Evolutionary conservation across 2,797 vertebrate species (phyloP), one percentile per base, ranked within the genome.

Genomic region (Siniperca obscura): DNA sequence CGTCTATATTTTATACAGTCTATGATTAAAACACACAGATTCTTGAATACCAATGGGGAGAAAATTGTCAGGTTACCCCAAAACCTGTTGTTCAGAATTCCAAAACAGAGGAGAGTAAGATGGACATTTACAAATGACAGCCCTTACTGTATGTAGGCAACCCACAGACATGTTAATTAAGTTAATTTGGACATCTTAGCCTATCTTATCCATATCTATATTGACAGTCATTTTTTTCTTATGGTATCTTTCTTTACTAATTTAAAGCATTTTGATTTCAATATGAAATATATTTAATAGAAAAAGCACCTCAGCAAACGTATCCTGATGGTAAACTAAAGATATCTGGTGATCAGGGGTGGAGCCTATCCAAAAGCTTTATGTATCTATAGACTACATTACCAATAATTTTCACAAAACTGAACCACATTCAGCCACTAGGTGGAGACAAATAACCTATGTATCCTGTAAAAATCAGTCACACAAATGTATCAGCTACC

Each of bases 401-500:
- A 48, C 11, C 40, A 10, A 42, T 17, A 48, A 7, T 30, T 7
- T 27, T 30, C 16, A 6, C 3, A 1, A 4, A 48, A 21, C 17
- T 2, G 19, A n/a, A n/a, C 3, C 48, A 70, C 21, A 21, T 48
- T 73, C 53, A n/a, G 5, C 19, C 78, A 60, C 44, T 9, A 59
- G 70, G 44, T 67, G 62, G 62, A 60, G 36, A 59, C 62, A 36
- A 60, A 67, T 17, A 34, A 11, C 44, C 44, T 56, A 13, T 60
- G 14, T 36, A 13, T 11, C 22, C 30, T 50, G 30, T 25, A 27
- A 17, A 25, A 2, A 14, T 59, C 22, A 4, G 10, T 44, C 6
- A 19, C 21, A 42, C 53, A 10, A 70, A 38, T 2, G 14, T 21
- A 2, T 14, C 25, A 38, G 57, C 16, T 64, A 10, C 27, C 12